A percentile compares a stretch with the other conserved stretches of the same genome.
Conservation (phyloP, 2,888 invertebrate genomes). For the Psylliodes chrysocephalus region DNA sequence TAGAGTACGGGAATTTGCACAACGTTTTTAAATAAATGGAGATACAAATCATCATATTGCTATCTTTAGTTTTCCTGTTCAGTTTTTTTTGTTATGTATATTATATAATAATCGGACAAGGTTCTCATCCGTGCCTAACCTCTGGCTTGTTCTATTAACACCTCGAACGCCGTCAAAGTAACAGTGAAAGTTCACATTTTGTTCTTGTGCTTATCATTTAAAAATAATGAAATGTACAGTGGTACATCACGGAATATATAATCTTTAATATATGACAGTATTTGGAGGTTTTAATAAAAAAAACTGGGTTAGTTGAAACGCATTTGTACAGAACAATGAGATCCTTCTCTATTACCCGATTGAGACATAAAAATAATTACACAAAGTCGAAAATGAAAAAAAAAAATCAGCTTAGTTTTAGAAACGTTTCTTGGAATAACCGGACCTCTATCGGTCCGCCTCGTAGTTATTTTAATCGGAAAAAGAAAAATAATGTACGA, state of each 20-base stretch:
- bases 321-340: conserved; percentile 34
- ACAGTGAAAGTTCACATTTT: too few species aligned
- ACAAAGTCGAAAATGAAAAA: conserved; percentile 39
- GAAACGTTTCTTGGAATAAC: conserved; percentile 44
- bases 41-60: too few species aligned
- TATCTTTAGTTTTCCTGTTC: conserved; percentile 19
- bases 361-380: conserved; percentile 32
- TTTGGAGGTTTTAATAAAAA: conserved; percentile 23
- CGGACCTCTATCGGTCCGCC: conserved; percentile 34
- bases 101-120: conserved; percentile 12
- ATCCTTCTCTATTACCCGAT: conserved; percentile 35
- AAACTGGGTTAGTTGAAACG: conserved; percentile 27
- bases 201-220: too few species aligned
- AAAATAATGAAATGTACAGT: too few species aligned
- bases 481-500: conserved; percentile 14
- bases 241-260: too few species aligned
- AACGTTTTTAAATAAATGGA: not conserved
- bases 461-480: conserved; percentile 29
- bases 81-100: conserved; percentile 17
- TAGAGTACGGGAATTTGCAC: not conserved
- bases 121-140: too few species aligned
- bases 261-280: not conserved
- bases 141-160: too few species aligned
- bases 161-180: too few species aligned
- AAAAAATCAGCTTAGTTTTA: conserved; percentile 46